Evolutionary conservation across 2,888 invertebrate species (phyloP), one percentile per base, ranked within the genome.

Genomic region (Cryptus viduatorius): DNA sequence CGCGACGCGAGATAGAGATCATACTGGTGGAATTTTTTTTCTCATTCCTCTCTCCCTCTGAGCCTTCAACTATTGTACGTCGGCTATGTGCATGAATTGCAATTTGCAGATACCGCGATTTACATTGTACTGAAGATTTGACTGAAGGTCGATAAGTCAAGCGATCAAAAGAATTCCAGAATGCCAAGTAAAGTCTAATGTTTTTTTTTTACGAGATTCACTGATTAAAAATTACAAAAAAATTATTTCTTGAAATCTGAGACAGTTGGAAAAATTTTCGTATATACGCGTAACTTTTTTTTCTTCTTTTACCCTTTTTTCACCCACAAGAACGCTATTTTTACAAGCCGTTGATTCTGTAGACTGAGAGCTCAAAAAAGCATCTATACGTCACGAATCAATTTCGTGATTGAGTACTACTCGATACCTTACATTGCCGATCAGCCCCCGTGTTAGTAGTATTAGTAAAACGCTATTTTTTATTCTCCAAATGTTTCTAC

Each of bases 1-100:
- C 68, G 53, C 68, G 12, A 59, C 68, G 14, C 44, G 65, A n/a
- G 73, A 80, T 80, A 75, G 44, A 80, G 73, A 80, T 73, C 80
- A 8, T 69, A 48, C 61, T 31, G 46, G 46, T 73, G n/a, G 46
- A 59, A 42, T 80, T 67, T 67, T 69, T 68, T 80, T 73, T 46
- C 24, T 42, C 42, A 14, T 44, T 24, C n/a, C 12, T 64, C 46
- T n/a, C 24, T n/a, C 24, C 53, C n/a, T 46, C 16, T 5, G 29
- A 67, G 24, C 67, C 46, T 69, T 77, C 24, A 56, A 12, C 42
- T 12, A n/a, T 31, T 75, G 3, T 48, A 64, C 75, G 12, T 29
- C 14, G 29, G 29, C 50, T 71, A 64, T 71, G 71, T 16, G 24
- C 79, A 71, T 64, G n/a, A 64, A 65, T 53, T 79, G 19, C 29